Evolutionary conservation across 1,140 invertebrate genomes (phyloP), one percentile per base, ranked within the genome.

Genomic region (Dolichoris vasculosae): DNA sequence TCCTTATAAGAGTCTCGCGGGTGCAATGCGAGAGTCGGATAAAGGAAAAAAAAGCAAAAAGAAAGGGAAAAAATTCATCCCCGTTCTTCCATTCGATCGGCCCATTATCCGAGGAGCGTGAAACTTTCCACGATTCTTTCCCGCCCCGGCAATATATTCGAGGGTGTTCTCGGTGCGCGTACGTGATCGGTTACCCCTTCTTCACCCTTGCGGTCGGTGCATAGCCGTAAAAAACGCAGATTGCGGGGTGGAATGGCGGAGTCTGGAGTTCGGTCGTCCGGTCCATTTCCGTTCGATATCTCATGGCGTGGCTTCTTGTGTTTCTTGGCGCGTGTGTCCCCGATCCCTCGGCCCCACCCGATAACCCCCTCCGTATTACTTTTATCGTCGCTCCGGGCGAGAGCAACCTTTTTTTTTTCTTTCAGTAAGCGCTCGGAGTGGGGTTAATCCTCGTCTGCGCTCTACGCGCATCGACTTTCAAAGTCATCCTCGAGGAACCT

Each of bases 221-320:
- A 77, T 77, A 9, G 35, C 23, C 35, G 77, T 40, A 79, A 79
- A 79, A 77, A 79, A n/a, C 23, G 23, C 23, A 26, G 11, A 6
- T 1, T 4, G 26, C 38, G 17, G 7, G 30, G 20, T 20, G 71
- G 75, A 7, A n/a, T 26, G 43, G 46, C 32, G 75, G 48, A n/a
- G 32, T 1, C 15, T 32, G 1, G 13, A 2, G 30, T n/a, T n/a
- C n/a, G n/a, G n/a, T n/a, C 26, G 43, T 38, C 73, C 43, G 73
- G 73, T 77, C 17, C 75, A 51, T 77, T 77, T 55, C 75, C 75
- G 75, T 55, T 77, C 46, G 48, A 77, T 77, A 55, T 77, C 75
- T 55, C 3, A 9, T 26, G 55, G 23, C 23, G 55, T 26, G 55
- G 15, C 23, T 59, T 26, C 69, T 73, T 43, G 38, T 73, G 6